These are phyloP conservation scores for Procavia capensis DNA, from an alignment of 2,113 vertebrate species.

Conservation along the genomic window DNA sequence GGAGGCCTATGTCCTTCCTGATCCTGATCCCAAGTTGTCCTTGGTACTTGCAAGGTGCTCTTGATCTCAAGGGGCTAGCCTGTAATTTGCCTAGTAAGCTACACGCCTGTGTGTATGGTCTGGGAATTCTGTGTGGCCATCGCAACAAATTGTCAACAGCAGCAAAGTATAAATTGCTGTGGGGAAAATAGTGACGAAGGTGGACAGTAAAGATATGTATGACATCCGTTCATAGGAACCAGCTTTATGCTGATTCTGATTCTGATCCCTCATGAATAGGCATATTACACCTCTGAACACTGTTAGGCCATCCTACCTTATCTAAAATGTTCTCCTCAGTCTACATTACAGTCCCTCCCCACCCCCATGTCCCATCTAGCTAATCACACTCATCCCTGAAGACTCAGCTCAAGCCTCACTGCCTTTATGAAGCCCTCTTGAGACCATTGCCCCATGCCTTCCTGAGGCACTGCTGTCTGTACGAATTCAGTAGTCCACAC, in stretches of 20 bases:
- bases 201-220: not conserved
- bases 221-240: not conserved
- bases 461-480: not conserved
- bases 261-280: not conserved
- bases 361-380: not conserved
- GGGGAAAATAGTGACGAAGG: not conserved
- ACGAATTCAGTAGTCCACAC: not conserved
- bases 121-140: not conserved
- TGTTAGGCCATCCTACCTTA: not conserved
- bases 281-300: not conserved
- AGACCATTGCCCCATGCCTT: not conserved
- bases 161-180: not conserved
- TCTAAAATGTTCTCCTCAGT: not conserved
- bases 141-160: not conserved
- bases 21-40: not conserved
- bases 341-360: not conserved
- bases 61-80: not conserved
- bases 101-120: not conserved
- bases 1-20: not conserved
- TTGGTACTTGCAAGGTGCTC: not conserved
- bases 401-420: not conserved
- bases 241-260: not conserved
- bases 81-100: not conserved
- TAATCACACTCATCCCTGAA: not conserved
- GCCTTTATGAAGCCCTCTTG: not conserved